Evolutionary conservation across 2,888 invertebrate species (phyloP).

Genomic region (Apodemia duryi): DNA sequence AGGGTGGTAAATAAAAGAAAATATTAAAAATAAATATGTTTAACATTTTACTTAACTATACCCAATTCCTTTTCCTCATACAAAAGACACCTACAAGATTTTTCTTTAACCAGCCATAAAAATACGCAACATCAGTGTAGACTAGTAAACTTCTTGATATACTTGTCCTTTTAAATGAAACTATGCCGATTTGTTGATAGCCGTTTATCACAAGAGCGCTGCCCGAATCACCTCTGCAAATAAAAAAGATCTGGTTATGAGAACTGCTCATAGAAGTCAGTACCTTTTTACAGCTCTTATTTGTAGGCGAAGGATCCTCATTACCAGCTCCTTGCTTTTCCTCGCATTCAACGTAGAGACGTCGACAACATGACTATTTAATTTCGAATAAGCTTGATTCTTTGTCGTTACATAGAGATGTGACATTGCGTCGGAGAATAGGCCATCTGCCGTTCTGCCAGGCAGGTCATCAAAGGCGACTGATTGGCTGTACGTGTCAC

Average conservation of each 20-base stretch:
- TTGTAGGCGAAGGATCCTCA: no score
- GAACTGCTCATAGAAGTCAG: no score
- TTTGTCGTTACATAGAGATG: no score
- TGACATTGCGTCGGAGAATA: no score
- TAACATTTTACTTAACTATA: neutral
- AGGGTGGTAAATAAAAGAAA: neutral
- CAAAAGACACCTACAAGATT: conserved; percentile 26
- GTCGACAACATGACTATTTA: no score
- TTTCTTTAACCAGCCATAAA: conserved; percentile 31
- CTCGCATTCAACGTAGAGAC: no score
- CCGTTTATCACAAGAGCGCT: conserved; percentile 40
- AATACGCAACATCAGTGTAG: conserved; percentile 41
- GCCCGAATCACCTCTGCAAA: conserved; percentile 50
- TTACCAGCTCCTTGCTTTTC: no score
- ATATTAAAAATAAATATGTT: neutral
- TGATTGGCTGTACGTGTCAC: no score
- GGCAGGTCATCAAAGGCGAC: no score
- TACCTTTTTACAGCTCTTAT: no score
- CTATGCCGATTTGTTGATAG: conserved; percentile 46
- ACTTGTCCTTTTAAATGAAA: conserved; percentile 39
- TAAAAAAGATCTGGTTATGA: conserved; percentile 12
- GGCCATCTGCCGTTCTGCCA: no score
- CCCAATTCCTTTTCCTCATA: conserved; percentile 17
- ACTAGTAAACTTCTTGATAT: conserved; percentile 33
- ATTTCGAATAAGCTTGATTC: no score